Conservation (phyloP, 1,140 invertebrate genomes). For the Pseudomyrmex dendroicus region DNA sequence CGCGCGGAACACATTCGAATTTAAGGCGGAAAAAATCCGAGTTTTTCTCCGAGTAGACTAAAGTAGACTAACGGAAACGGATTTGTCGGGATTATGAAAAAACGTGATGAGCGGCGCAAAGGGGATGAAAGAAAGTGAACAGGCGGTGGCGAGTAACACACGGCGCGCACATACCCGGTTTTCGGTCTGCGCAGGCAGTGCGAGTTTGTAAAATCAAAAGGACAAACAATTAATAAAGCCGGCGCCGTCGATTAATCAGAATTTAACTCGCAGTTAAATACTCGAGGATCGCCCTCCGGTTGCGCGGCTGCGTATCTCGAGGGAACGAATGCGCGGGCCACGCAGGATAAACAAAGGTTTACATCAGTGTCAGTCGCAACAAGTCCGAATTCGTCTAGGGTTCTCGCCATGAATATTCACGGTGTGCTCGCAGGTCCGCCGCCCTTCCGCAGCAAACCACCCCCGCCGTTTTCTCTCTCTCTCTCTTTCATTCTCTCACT, state of each 20-base stretch:
- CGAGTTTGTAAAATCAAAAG: conserved; percentile 82
- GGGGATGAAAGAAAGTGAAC: conserved; percentile 43
- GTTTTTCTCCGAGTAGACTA: conserved; percentile 54
- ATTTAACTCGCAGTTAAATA: conserved; percentile 81
- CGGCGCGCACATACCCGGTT: conserved; percentile 45
- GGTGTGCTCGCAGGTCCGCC: conserved; percentile 63
- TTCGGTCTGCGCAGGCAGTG: conserved; percentile 37
- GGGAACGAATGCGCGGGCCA: conserved; percentile 54
- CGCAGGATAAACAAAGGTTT: conserved; percentile 83
- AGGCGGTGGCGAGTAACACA: conserved; percentile 23
- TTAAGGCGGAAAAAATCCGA: conserved; percentile 47
- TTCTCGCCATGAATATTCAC: conserved; percentile 84
- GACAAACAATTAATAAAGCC: conserved; percentile 85
- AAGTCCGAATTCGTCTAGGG: conserved; percentile 83
- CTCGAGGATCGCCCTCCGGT: conserved; percentile 56
- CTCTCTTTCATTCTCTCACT: neutral
- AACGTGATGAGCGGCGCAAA: conserved; percentile 49
- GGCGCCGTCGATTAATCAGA: conserved; percentile 80
- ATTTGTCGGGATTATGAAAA: conserved; percentile 82
- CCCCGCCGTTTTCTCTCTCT: conserved; percentile 25
- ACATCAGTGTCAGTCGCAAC: conserved; percentile 86
- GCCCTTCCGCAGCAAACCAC: conserved; percentile 66
- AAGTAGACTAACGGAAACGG: conserved; percentile 83
- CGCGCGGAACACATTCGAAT: neutral
- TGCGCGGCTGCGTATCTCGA: conserved; percentile 33